Conservation (phyloP, 2,797 vertebrate species). For the Lateolabrax maculatus region DNA sequence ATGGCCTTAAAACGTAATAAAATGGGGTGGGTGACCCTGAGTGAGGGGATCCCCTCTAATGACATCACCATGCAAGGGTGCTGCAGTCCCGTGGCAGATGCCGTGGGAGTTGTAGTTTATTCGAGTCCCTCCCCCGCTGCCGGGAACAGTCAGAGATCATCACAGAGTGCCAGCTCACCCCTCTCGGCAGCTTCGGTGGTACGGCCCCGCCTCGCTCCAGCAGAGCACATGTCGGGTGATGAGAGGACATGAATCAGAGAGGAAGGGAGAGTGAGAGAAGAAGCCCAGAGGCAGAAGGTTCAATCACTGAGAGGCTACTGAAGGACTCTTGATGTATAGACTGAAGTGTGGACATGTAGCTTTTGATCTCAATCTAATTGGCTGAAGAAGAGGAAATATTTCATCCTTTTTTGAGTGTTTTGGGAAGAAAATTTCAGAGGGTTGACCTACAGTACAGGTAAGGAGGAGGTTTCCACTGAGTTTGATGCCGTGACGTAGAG, state of each 20-base stretch:
- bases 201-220: slow-evolving; percentile 57
- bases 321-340: slow-evolving; percentile 1
- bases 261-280: slow-evolving; percentile 34
- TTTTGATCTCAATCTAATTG: neutral
- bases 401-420: neutral
- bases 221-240: slow-evolving; percentile 66
- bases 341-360: neutral
- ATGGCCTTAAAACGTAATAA: neutral
- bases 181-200: slow-evolving; percentile 53
- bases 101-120: slow-evolving; percentile 64
- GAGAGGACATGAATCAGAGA: slow-evolving; percentile 69
- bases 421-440: neutral
- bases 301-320: slow-evolving; percentile 12
- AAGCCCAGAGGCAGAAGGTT: slow-evolving; percentile 26
- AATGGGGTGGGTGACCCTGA: slow-evolving; percentile 11
- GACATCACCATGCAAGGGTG: slow-evolving; percentile 50
- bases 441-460: slow-evolving; percentile 58
- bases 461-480: slow-evolving; percentile 37
- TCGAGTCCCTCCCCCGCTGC: slow-evolving; percentile 62
- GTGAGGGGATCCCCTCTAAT: slow-evolving; percentile 60
- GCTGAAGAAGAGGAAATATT: slow-evolving; percentile 20
- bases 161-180: slow-evolving; percentile 74
- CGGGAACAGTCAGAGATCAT: slow-evolving; percentile 61
- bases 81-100: slow-evolving; percentile 7
- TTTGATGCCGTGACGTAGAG: neutral